Base-by-base conservation (phyloP, 1,140 invertebrate species). In the Scaptomyza montana region DNA sequence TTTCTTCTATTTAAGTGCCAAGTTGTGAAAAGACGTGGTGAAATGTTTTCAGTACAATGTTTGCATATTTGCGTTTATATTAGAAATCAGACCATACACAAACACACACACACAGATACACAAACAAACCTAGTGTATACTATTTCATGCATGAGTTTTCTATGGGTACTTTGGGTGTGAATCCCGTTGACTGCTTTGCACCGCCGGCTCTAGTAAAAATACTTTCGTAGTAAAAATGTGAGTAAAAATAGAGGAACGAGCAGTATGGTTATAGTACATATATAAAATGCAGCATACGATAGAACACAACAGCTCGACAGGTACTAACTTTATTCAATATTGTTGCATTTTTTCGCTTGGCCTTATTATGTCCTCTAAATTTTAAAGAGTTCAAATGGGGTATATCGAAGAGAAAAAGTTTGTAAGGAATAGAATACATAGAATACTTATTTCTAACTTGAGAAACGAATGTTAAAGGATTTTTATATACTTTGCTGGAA, bases 281-380 rank as follows among this genome's bases (percentile, higher is more conserved):
- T 21, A n/a, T 46, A 50, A 57, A 39, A 56, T 28, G 68, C 50
- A 64, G 66, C 72, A 74, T 70, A 67, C 63, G 72, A 82, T 65
- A 65, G 74, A 85, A 54, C 82, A 77, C 75, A 86, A 87, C 82
- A 86, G 55, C 77, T 68, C 75, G 75, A 72, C 82, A 74, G 82
- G 84, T 79, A 86, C 78, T 86, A 87, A 87, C 82, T 86, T 87
- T 87, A 87, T 86, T 86, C 82, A 87, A 89, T 87, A 89, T 87
- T 82, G 78, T 63, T 75, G 59, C 70, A 70, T 68, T 78, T 79
- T 77, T 69, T 66, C n/a, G 39, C 49, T 25, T 51, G 71, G 57
- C 67, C 63, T 7, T 28, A 30, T 13, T 8, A 9, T 45, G 28
- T 56, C 51, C 60, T 64, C 68, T 47, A 33, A 43, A 7, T 10